Base-by-base conservation (phyloP, 2,113 vertebrate species). In the Ovis canadensis region DNA sequence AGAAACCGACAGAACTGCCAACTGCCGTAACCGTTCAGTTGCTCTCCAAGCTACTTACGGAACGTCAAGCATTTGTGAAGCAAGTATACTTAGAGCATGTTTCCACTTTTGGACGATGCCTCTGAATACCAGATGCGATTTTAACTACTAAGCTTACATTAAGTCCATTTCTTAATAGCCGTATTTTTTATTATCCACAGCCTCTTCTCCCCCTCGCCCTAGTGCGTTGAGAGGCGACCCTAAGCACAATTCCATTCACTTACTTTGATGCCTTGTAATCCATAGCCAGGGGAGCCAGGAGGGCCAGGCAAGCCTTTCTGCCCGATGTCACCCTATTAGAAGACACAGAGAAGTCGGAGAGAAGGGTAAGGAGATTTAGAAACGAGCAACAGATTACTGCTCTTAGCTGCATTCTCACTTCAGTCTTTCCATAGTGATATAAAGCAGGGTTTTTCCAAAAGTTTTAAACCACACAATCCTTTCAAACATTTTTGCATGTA, bases 251-350 rank as follows among this genome's bases (percentile, higher is more conserved):
- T 90, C 85, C 15, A 2, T 60, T 71, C 78, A 91, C 94, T 98
- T 99, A 99, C 99, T 99, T 99, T 99, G 90, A 98, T 98, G 91
- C 99, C 99, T 98, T 99, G 99, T 91, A 99, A 98, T 55, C 99
- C 99, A 4, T 99, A 97, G 14, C 99, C 99, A 57, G 98, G 96
- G 33, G 60, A 94, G 0, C 99, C 99, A 27, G 97, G 96, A 5
- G 97, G 82, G 4, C 99, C 99, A 84, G 98, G 98, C 54, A 99
- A 95, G 7, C 99, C 99, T 33, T 98, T 93, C 92, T 98, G 98
- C 29, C 99, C 99, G 43, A 97, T 93, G 59, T 97, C 55, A 48
- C 99, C 99, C 99, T 99, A 4, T 45, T 54, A 94, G 78, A 27
- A 98, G 52, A 77, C 3, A 12, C 19, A 60, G 10, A 88, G 59